Evolutionary conservation across 2,113 vertebrate species (phyloP), one percentile per base, ranked within the genome.

Genomic region (Vulpes ferrilata): DNA sequence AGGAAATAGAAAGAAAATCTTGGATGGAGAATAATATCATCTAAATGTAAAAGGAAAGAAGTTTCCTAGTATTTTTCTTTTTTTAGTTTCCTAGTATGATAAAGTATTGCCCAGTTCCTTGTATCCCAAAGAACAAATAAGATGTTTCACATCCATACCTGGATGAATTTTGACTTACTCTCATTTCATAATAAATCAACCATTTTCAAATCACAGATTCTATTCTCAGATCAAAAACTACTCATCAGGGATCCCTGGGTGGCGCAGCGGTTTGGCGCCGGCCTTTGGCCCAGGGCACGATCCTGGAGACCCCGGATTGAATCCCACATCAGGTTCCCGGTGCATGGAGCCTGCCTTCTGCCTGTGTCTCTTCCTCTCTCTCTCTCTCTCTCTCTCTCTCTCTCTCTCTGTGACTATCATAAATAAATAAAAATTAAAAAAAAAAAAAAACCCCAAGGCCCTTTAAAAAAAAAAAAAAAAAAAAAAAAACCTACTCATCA

Each of bases 141-240:
- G 74, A 89, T 80, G 87, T 88, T 94, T 97, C 83, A 93, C 32
- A 76, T 92, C 30, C 35, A 88, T 91, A 92, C 88, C 51, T 93
- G 95, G 32, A 83, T 84, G 82, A 2, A 74, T 96, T 97, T 97
- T 80, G 53, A 90, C 74, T 93, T 95, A 32, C 69, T 89, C 48
- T 96, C 32, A 76, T 95, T 97, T 96, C 57, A 62, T 53, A 95
- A 60, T 60, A 64, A 95, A 53, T 79, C 85, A 86, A 23, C 81
- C 38, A 88, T 96, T 91, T 89, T 74, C 80, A 71, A 94, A 88
- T 94, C 82, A 92, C 35, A 95, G 10, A 80, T 80, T 96, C n/a
- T 83, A 84, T 89, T 97, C 53, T 48, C 74, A 87, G 43, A 81
- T 11, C 30, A 93, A 95, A 90, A 96, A 38, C 64, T 59, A 96